A percentile compares a stretch with the other conserved stretches of the same genome.
Evolutionary conservation across 1,140 invertebrate species (phyloP).

Genomic region (Stenopsyche tienmushanensis): DNA sequence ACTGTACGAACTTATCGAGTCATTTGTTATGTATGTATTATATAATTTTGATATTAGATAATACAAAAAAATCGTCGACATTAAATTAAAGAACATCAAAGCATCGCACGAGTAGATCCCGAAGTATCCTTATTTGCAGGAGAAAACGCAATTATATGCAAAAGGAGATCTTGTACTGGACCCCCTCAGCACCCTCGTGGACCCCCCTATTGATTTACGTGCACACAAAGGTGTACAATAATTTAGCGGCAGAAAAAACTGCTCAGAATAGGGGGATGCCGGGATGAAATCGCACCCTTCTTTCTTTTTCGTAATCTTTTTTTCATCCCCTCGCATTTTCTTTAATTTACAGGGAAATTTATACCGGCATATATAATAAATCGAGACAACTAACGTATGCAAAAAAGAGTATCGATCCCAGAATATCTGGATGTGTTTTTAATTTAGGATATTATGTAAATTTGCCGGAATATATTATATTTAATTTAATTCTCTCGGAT

Average conservation of each 20-base stretch:
- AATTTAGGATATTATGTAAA: too few relatives aligned
- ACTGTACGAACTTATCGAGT: too few relatives aligned
- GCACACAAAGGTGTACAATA: constrained; percentile 43
- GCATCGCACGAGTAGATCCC: background rate
- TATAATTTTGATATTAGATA: too few relatives aligned
- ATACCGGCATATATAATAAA: constrained; percentile 33
- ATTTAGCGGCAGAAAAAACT: constrained; percentile 39
- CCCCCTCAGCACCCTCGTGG: constrained; percentile 25
- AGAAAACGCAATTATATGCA: constrained; percentile 43
- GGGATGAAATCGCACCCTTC: constrained; percentile 46
- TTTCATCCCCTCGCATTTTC: constrained; percentile 47
- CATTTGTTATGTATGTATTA: too few relatives aligned
- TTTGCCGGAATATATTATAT: too few relatives aligned
- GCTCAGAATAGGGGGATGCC: constrained; percentile 23
- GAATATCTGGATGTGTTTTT: too few relatives aligned
- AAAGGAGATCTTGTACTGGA: too few relatives aligned
- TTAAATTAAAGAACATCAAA: constrained; percentile 37
- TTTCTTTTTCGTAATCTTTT: constrained; percentile 47
- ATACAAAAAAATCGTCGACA: constrained; percentile 11
- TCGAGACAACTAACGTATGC: too few relatives aligned
- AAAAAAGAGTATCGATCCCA: too few relatives aligned
- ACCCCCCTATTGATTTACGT: constrained; percentile 42
- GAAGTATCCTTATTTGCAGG: constrained; percentile 32
- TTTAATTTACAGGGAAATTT: constrained; percentile 57
- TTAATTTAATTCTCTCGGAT: too few relatives aligned